Percentiles rank a stretch among this genome's conserved stretches.
These are phyloP conservation scores for Spheniscus mendiculus DNA, from an alignment of 2,113 vertebrate genomes.

Conservation along the genomic window DNA sequence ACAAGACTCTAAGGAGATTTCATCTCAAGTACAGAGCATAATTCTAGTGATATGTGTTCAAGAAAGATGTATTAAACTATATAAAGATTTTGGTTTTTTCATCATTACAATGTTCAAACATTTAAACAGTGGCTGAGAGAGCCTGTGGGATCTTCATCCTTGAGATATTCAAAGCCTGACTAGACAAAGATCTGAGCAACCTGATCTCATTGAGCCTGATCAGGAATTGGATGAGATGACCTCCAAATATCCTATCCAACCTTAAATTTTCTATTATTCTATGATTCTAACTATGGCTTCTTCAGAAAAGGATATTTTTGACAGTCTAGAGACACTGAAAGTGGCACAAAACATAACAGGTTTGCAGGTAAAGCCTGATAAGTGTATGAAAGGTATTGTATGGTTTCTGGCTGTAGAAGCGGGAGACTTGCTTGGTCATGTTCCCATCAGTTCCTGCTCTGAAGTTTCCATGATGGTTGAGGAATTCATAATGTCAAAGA, in stretches of 20 bases:
- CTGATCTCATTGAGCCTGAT: not conserved
- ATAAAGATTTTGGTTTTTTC: not conserved
- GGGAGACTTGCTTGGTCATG: fast-evolving
- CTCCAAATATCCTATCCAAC: not conserved
- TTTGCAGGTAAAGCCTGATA: not conserved
- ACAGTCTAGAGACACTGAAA: not conserved
- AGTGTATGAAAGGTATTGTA: not conserved
- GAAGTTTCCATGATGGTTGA: not conserved
- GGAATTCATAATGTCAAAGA: not conserved
- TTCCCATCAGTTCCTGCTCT: not conserved
- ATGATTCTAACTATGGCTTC: not conserved
- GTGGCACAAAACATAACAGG: not conserved
- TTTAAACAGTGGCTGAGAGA: not conserved
- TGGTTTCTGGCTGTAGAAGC: not conserved
- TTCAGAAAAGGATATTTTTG: not conserved
- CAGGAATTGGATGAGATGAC: not conserved
- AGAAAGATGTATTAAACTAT: not conserved
- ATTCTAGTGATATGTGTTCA: not conserved
- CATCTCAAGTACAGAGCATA: not conserved
- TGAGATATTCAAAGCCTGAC: not conserved
- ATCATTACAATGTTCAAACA: not conserved
- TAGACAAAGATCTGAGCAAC: not conserved
- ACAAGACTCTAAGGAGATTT: not conserved
- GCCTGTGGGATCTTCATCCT: not conserved
- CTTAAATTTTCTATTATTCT: not conserved